A percentile compares a stretch with the other conserved stretches of the same genome.
phyloP scores from a whole-genome alignment of 1,140 invertebrate species.

The Drosophila varians region DNA sequence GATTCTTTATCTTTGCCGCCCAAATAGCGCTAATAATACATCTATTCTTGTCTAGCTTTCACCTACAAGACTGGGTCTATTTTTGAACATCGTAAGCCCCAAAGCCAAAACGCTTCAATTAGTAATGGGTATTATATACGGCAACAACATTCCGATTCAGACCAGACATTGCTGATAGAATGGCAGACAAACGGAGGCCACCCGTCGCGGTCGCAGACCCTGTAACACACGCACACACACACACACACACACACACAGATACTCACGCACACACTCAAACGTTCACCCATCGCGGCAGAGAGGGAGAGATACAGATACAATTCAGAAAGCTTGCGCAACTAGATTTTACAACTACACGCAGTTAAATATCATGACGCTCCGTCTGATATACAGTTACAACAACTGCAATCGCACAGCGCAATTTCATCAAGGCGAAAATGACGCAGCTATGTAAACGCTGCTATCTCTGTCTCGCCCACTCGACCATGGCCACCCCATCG shows the following conservation, averaged over 20 bases:
- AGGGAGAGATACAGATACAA: slow-evolving; percentile 27
- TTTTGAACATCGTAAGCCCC: not conserved
- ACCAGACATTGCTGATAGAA: slow-evolving; percentile 54
- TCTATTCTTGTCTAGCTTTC: slow-evolving; percentile 23
- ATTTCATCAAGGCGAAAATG: slow-evolving; percentile 52
- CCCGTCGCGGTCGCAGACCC: slow-evolving; percentile 65
- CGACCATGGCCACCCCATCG: not conserved
- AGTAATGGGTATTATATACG: slow-evolving; percentile 45
- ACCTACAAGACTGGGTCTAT: slow-evolving; percentile 1
- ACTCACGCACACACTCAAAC: too few relatives aligned
- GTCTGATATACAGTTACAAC: slow-evolving; percentile 56
- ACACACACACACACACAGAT: slow-evolving; percentile 5
- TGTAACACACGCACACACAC: slow-evolving; percentile 50
- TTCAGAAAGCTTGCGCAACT: slow-evolving; percentile 62
- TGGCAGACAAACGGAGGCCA: slow-evolving; percentile 60
- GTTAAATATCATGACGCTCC: slow-evolving; percentile 54
- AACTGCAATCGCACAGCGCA: slow-evolving; percentile 39
- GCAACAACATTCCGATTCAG: slow-evolving; percentile 26
- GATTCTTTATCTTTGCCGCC: not conserved
- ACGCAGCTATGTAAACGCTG: slow-evolving; percentile 46
- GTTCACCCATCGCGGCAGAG: too few relatives aligned
- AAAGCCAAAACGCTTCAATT: slow-evolving; percentile 30
- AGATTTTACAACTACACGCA: slow-evolving; percentile 54
- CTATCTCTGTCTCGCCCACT: slow-evolving; percentile 17
- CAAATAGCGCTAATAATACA: not conserved